Evolutionary conservation across 2,113 vertebrate genomes (phyloP).

Genomic region (Symphodus melops): DNA sequence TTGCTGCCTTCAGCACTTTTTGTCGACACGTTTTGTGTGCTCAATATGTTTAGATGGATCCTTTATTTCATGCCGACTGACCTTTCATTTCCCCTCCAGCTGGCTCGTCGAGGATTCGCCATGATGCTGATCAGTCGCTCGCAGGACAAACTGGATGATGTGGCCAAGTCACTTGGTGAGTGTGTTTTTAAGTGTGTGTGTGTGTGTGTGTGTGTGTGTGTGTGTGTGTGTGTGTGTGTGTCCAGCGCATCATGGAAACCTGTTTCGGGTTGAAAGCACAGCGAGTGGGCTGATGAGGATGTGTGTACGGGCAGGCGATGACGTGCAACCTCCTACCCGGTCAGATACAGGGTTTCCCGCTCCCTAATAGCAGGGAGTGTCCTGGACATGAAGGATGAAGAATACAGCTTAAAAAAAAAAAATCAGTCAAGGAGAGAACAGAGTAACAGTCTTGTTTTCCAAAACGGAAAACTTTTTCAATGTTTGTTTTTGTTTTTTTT

Average conservation of each 20-base stretch:
- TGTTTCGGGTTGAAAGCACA: slow-evolving; percentile 13
- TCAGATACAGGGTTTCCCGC: slow-evolving; percentile 14
- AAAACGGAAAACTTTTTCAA: neutral
- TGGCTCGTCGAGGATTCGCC: slow-evolving; percentile 90
- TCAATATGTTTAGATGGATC: too few species aligned
- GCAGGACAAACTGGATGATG: slow-evolving; percentile 92
- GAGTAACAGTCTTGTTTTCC: neutral
- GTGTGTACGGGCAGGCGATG: slow-evolving; percentile 12
- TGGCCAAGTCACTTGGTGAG: slow-evolving; percentile 91
- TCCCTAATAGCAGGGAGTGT: neutral
- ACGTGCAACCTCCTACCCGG: slow-evolving; percentile 9
- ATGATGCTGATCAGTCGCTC: slow-evolving; percentile 94
- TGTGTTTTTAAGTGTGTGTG: slow-evolving; percentile 37
- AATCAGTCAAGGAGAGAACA: neutral
- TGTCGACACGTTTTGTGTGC: too few species aligned
- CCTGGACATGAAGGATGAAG: neutral
- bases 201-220: neutral
- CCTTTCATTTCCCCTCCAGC: slow-evolving; percentile 72
- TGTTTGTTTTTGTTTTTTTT: slow-evolving; percentile 28
- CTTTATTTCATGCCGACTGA: neutral
- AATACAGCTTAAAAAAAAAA: neutral
- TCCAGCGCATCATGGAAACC: slow-evolving; percentile 27
- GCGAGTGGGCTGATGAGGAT: slow-evolving; percentile 32
- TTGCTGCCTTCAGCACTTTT: too few species aligned
- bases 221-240: neutral